Evolutionary conservation across 2,797 vertebrate genomes (phyloP).

Genomic region (Acestrorhynchus altus): DNA sequence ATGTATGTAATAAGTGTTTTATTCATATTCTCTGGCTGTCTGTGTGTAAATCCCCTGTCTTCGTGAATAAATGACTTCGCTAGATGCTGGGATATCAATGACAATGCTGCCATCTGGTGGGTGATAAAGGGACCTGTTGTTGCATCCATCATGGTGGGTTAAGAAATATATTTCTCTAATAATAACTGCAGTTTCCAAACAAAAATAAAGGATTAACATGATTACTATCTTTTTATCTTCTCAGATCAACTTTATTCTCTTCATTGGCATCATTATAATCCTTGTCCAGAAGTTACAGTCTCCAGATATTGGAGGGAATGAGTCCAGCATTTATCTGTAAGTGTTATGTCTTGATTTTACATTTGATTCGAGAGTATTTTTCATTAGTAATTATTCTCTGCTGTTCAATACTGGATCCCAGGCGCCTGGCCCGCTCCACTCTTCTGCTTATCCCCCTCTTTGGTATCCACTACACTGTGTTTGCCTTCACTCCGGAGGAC

Average conservation of each 20-base stretch:
- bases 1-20: background rate
- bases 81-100: slow-evolving; percentile 97
- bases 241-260: slow-evolving; percentile 97
- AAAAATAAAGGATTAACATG: too few relatives aligned
- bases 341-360: slow-evolving; percentile 61
- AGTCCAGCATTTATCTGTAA: slow-evolving; percentile 99
- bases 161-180: background rate
- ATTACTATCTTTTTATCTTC: background rate
- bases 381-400: background rate
- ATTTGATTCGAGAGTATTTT: background rate
- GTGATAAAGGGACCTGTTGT: slow-evolving; percentile 98
- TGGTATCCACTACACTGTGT: slow-evolving; percentile 98
- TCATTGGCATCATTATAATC: slow-evolving; percentile 96
- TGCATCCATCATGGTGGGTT: slow-evolving; percentile 93
- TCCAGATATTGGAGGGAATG: slow-evolving; percentile 95
- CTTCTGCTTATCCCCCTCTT: slow-evolving; percentile 97
- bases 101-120: slow-evolving; percentile 98
- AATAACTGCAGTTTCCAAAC: too few relatives aligned
- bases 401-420: slow-evolving; percentile 61
- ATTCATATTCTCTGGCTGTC: background rate
- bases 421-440: slow-evolving; percentile 95
- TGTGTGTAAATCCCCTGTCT: background rate
- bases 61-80: slow-evolving; percentile 3
- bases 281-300: slow-evolving; percentile 98
- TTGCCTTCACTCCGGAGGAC: slow-evolving; percentile 97